Percentiles rank a stretch among this genome's conserved stretches.
Evolutionary conservation across 37 sponge, comb jelly and placozoan genomes (phyloP).

Genomic region (Haliclona indistincta): DNA sequence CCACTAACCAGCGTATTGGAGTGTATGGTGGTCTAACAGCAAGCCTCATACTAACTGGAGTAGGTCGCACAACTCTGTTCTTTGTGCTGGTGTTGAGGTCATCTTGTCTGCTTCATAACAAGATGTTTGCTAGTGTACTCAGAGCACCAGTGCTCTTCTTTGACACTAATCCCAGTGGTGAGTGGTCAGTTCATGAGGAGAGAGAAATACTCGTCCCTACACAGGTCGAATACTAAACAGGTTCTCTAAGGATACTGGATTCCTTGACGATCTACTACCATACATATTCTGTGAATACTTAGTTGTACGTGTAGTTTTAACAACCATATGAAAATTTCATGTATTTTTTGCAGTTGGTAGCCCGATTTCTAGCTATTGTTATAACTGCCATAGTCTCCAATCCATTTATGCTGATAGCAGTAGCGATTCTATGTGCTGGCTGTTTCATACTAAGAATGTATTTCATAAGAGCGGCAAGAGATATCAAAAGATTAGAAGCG

Average conservation of each 20-base stretch:
- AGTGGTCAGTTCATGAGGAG: neutral
- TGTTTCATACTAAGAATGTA: neutral
- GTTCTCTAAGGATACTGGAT: slow-evolving; percentile 74
- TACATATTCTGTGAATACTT: slow-evolving; percentile 49
- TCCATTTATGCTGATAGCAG: slow-evolving; percentile 27
- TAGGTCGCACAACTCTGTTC: slow-evolving; percentile 25
- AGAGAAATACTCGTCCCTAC: no score
- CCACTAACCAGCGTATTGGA: slow-evolving; percentile 15
- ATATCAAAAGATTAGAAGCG: slow-evolving; percentile 32
- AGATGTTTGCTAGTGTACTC: slow-evolving; percentile 59
- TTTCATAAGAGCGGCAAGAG: slow-evolving; percentile 20
- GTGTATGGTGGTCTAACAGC: slow-evolving; percentile 34
- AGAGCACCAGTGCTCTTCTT: slow-evolving; percentile 72
- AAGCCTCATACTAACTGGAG: slow-evolving; percentile 13
- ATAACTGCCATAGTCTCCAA: slow-evolving; percentile 18
- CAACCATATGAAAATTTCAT: no score
- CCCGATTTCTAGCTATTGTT: slow-evolving; percentile 6
- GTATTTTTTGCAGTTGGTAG: neutral
- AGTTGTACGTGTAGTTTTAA: slow-evolving; percentile 53
- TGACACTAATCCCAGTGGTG: slow-evolving; percentile 81
- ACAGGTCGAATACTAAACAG: slow-evolving; percentile 72
- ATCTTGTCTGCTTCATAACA: slow-evolving; percentile 62
- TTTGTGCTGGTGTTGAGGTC: slow-evolving; percentile 44
- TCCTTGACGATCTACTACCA: slow-evolving; percentile 70
- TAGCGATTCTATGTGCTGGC: neutral